phyloP scores from a whole-genome alignment of 2,797 vertebrate species.

The Ficedula albicollis region DNA sequence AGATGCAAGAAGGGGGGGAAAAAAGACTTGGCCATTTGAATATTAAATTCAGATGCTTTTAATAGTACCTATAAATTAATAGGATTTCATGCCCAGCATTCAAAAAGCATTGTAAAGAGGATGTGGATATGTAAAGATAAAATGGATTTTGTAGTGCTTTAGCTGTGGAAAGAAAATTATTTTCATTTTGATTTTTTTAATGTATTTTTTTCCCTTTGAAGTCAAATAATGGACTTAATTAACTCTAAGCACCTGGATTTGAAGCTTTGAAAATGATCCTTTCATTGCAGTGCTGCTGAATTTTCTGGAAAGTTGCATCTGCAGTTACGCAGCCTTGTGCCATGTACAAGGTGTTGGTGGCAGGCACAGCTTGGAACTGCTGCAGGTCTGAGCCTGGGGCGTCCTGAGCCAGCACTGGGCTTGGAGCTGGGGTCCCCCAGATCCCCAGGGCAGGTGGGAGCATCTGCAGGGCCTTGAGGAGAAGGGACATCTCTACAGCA shows the following conservation, averaged over 20 bases:
- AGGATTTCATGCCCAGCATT: slow-evolving; percentile 54
- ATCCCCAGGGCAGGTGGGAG: neutral
- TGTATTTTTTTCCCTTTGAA: slow-evolving; percentile 53
- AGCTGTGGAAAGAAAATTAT: slow-evolving; percentile 44
- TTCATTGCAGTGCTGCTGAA: slow-evolving; percentile 6
- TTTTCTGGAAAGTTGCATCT: slow-evolving; percentile 15
- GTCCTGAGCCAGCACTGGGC: neutral
- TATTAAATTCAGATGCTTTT: slow-evolving; percentile 44
- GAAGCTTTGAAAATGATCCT: slow-evolving; percentile 29
- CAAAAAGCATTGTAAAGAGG: slow-evolving; percentile 42
- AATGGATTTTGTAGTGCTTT: slow-evolving; percentile 42
- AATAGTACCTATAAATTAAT: slow-evolving; percentile 62
- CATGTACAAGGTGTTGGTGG: neutral
- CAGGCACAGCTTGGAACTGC: neutral
- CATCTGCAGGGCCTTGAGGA: neutral
- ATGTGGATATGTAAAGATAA: slow-evolving; percentile 54
- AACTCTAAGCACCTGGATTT: slow-evolving; percentile 54
- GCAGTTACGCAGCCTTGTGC: neutral
- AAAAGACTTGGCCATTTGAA: neutral
- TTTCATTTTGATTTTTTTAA: slow-evolving; percentile 38
- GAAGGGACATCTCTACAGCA: neutral
- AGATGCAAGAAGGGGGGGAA: neutral
- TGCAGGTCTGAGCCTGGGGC: neutral
- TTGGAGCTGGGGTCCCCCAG: neutral
- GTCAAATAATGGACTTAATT: slow-evolving; percentile 62